Evolutionary conservation across 2,888 invertebrate genomes (phyloP).

Genomic region (Agrochola lychnidis): DNA sequence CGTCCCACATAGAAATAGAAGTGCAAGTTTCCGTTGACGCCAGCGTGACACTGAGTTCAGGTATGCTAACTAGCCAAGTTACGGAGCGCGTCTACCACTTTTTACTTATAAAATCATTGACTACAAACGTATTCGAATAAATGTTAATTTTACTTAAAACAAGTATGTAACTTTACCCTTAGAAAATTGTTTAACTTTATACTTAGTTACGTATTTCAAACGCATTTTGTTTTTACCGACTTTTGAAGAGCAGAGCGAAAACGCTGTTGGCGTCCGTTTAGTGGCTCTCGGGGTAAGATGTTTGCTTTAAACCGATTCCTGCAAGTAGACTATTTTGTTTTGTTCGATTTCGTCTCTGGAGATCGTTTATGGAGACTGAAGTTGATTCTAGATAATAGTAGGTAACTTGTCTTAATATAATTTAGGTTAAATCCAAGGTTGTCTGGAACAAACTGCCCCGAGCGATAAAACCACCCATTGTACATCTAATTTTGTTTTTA

Average conservation of each 20-base stretch:
- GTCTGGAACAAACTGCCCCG: neutral
- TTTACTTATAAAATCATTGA: neutral
- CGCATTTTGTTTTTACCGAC: neutral
- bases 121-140: neutral
- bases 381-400: neutral
- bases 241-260: neutral
- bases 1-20: neutral
- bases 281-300: neutral
- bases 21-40: neutral
- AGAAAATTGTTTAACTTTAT: neutral
- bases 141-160: too few relatives aligned
- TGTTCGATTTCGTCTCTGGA: neutral
- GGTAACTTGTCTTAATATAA: neutral
- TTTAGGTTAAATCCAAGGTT: neutral
- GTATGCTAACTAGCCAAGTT: neutral
- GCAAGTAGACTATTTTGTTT: conserved; percentile 4
- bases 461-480: neutral
- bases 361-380: neutral
- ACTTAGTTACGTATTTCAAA: neutral
- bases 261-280: neutral
- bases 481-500: neutral
- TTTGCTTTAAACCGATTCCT: conserved; percentile 25
- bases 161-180: neutral
- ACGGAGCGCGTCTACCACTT: neutral
- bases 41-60: neutral